Conservation (phyloP, 2,797 vertebrate species). For the Delichon dasypus region DNA sequence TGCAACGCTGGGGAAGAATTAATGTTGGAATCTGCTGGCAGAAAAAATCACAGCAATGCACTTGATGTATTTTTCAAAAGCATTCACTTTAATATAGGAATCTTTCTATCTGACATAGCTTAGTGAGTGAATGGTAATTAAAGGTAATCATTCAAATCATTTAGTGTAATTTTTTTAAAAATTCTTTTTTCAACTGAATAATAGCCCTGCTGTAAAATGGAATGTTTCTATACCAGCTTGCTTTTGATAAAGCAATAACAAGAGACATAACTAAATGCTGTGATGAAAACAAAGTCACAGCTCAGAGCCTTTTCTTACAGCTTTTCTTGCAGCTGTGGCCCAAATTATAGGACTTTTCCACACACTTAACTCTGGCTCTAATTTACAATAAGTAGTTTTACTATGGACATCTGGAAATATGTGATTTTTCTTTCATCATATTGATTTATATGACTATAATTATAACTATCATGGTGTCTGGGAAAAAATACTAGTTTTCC, state of each 20-base stretch:
- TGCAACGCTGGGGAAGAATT: not conserved
- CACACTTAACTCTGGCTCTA: conserved; percentile 62
- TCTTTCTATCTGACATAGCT: conserved; percentile 45
- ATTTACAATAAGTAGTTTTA: conserved; percentile 66
- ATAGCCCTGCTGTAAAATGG: conserved; percentile 47
- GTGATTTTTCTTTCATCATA: conserved; percentile 78
- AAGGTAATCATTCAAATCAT: conserved; percentile 61
- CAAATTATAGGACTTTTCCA: conserved; percentile 70
- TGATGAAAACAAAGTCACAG: conserved; percentile 70
- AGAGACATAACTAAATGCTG: conserved; percentile 40
- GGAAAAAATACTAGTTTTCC: conserved; percentile 61
- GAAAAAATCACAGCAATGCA: conserved; percentile 44
- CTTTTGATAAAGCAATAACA: conserved; percentile 52
- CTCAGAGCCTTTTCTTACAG: conserved; percentile 62
- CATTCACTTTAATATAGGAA: conserved; percentile 51
- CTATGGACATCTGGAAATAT: conserved; percentile 68
- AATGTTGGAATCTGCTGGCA: conserved; percentile 56
- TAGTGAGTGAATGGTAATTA: conserved; percentile 52
- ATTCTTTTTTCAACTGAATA: conserved; percentile 31
- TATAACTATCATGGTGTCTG: conserved; percentile 72
- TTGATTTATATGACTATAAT: conserved; percentile 76
- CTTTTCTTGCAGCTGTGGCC: conserved; percentile 68
- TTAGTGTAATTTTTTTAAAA: not conserved
- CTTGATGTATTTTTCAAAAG: conserved; percentile 72
- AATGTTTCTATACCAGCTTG: conserved; percentile 15